Evolutionary conservation across 2,113 vertebrate species (phyloP).

Genomic region (Mesembrinibis cayennensis): DNA sequence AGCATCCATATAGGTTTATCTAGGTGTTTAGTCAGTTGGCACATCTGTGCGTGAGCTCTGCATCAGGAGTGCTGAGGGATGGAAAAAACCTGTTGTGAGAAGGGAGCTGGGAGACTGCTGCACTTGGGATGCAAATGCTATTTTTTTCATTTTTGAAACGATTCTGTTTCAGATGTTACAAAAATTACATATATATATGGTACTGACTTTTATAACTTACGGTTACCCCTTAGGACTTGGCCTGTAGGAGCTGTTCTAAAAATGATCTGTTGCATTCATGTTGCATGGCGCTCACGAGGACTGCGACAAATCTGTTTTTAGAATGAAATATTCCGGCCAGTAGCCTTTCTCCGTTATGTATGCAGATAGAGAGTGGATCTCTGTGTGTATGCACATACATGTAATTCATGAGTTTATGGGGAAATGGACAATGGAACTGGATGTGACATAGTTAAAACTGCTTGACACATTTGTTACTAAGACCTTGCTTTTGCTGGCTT

Average conservation of each 20-base stretch:
- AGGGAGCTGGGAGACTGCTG: neutral
- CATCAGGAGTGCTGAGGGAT: neutral
- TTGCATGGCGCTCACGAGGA: neutral
- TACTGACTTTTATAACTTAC: neutral
- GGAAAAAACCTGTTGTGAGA: neutral
- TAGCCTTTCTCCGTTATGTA: neutral
- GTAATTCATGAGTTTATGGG: neutral
- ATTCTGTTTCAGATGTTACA: neutral
- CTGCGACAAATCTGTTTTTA: neutral
- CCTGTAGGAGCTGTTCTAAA: neutral
- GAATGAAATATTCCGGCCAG: neutral
- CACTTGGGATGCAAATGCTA: neutral
- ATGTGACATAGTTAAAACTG: neutral
- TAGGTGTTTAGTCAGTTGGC: neutral
- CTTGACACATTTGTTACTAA: neutral
- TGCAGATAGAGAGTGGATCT: neutral
- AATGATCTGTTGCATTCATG: neutral
- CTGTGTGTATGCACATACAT: neutral
- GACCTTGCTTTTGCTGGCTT: constrained; percentile 42
- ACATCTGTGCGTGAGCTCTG: neutral
- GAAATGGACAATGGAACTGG: constrained; percentile 37
- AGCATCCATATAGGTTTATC: fast-evolving
- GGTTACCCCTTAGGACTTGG: neutral
- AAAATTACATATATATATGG: neutral
- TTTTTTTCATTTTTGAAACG: neutral